Conservation (phyloP, 2,797 vertebrate species). For the Enoplosus armatus region DNA sequence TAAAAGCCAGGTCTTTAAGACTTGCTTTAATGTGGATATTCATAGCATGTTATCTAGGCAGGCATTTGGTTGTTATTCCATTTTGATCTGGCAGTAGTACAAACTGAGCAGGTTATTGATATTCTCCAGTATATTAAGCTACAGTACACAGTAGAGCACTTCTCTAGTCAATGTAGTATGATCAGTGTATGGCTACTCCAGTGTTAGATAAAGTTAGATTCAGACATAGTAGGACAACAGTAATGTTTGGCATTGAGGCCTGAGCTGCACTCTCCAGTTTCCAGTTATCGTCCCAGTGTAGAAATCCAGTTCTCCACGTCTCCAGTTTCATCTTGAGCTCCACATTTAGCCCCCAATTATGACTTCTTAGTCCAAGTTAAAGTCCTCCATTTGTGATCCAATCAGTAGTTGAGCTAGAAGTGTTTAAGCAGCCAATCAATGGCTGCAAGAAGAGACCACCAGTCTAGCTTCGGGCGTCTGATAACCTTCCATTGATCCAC, state of each 20-base stretch:
- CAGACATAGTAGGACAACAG: conserved; percentile 63
- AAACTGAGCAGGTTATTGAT: conserved; percentile 69
- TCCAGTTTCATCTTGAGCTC: conserved; percentile 32
- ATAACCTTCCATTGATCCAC: conserved; percentile 28
- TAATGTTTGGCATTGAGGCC: conserved; percentile 68
- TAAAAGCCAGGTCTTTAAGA: conserved; percentile 74
- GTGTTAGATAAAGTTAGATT: conserved; percentile 71
- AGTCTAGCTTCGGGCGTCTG: conserved; percentile 22
- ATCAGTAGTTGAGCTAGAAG: conserved; percentile 26
- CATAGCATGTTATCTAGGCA: conserved; percentile 71
- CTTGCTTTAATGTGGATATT: conserved; percentile 67
- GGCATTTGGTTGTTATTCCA: conserved; percentile 70
- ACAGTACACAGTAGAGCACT: conserved; percentile 65
- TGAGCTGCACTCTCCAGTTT: conserved; percentile 56
- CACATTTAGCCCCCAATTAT: conserved; percentile 21
- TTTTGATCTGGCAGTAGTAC: conserved; percentile 70
- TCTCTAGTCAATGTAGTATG: conserved; percentile 66
- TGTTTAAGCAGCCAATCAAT: conserved; percentile 62
- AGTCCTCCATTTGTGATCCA: conserved; percentile 24
- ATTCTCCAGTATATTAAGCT: conserved; percentile 71
- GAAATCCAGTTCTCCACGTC: conserved; percentile 58
- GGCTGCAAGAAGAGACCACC: conserved; percentile 40
- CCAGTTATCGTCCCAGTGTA: conserved; percentile 66
- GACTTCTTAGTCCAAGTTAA: conserved; percentile 29
- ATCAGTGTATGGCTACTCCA: conserved; percentile 78